Conservation (phyloP, 2,797 vertebrate species). For the Tarsius wallacei region DNA sequence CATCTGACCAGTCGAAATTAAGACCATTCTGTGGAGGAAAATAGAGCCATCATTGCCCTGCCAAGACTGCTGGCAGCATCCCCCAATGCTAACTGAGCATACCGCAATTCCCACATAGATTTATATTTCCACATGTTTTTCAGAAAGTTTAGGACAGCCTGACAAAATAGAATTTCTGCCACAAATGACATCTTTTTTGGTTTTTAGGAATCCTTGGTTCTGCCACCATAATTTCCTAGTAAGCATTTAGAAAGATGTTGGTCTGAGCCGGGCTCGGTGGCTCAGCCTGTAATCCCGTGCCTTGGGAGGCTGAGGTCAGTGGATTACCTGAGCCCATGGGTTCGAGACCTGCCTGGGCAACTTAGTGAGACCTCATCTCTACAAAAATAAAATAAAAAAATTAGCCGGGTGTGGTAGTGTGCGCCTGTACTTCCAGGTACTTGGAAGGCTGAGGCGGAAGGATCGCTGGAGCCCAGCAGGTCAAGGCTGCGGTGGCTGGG, state of each 20-base stretch:
- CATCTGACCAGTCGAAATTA: slow-evolving; percentile 96
- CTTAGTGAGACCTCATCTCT: too few species aligned
- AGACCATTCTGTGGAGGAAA: slow-evolving; percentile 93
- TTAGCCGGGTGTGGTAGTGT: too few species aligned
- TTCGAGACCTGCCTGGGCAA: too few species aligned
- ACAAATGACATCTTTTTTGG: background rate
- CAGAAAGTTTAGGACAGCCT: background rate
- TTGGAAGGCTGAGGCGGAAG: too few species aligned
- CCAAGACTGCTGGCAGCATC: background rate
- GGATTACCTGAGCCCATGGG: too few species aligned
- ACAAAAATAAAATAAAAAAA: too few species aligned
- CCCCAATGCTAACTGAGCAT: background rate
- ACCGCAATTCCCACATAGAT: background rate
- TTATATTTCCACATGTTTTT: background rate
- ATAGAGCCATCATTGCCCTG: slow-evolving; percentile 74
- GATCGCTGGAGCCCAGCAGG: too few species aligned
- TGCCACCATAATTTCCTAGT: background rate
- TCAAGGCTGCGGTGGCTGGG: too few species aligned
- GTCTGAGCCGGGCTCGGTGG: too few species aligned
- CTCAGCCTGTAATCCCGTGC: too few species aligned
- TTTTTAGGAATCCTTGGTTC: background rate
- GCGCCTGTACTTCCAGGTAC: too few species aligned
- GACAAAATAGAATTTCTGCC: background rate
- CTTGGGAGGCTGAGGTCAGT: too few species aligned
- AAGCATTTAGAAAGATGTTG: background rate